These are phyloP conservation scores for Metaphire vulgaris DNA, from an alignment of 1,140 invertebrate genomes.

Conservation along the genomic window DNA sequence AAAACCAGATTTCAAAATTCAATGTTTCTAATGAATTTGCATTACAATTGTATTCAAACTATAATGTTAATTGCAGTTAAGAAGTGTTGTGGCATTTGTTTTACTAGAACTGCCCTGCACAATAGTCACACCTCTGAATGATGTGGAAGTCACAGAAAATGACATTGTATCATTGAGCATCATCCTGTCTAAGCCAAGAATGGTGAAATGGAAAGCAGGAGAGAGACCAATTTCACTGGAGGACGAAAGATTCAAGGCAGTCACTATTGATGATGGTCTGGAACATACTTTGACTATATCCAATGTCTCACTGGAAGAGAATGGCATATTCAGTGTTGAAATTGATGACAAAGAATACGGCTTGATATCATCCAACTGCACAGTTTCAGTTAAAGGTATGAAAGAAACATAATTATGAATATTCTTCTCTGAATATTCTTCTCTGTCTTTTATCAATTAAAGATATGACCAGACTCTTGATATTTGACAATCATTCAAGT, in stretches of 20 bases:
- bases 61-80: too few relatives aligned
- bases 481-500: too few relatives aligned
- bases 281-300: slow-evolving; percentile 24
- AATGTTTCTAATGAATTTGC: too few relatives aligned
- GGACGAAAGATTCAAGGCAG: background rate
- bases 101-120: background rate
- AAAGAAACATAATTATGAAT: too few relatives aligned
- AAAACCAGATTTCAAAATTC: too few relatives aligned
- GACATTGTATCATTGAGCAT: background rate
- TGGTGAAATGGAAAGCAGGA: slow-evolving; percentile 27
- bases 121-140: background rate
- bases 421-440: too few relatives aligned
- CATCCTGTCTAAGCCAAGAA: background rate
- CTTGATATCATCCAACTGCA: slow-evolving; percentile 6
- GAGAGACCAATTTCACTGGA: background rate
- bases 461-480: too few relatives aligned
- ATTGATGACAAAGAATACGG: background rate
- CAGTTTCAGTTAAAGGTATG: slow-evolving; percentile 31
- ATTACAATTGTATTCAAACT: too few relatives aligned
- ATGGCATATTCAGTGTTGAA: background rate
- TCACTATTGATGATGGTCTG: background rate
- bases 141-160: background rate
- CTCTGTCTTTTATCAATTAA: too few relatives aligned
- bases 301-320: background rate
- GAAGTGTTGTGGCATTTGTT: too few relatives aligned